Evolutionary conservation across 2,888 invertebrate species (phyloP).

Genomic region (Sarcophaga rosellei): DNA sequence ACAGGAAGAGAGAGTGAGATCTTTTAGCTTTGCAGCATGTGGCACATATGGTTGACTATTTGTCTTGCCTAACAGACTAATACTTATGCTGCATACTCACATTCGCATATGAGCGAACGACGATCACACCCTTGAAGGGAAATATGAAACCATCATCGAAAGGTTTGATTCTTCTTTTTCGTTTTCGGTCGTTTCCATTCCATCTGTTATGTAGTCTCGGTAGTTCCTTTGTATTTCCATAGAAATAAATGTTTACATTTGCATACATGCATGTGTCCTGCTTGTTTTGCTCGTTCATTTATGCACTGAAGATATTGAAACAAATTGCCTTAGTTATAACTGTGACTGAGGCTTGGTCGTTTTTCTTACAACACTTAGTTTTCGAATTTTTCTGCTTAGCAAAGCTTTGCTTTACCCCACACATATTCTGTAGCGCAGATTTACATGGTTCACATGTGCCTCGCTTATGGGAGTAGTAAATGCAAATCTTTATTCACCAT

Average conservation of each 20-base stretch:
- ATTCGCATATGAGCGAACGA: constrained; percentile 31
- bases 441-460: constrained; percentile 32
- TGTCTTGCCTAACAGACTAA: constrained; percentile 25
- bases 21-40: constrained; percentile 56
- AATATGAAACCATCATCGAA: constrained; percentile 65
- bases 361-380: constrained; percentile 47
- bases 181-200: not conserved
- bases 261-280: constrained; percentile 40
- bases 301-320: constrained; percentile 59
- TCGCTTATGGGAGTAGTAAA: constrained; percentile 65
- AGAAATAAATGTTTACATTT: constrained; percentile 38
- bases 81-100: too few relatives aligned
- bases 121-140: constrained; percentile 68
- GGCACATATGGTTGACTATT: constrained; percentile 48
- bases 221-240: not conserved
- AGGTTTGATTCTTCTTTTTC: not conserved
- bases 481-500: constrained; percentile 67
- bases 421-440: constrained; percentile 46
- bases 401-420: constrained; percentile 56
- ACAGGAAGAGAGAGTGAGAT: not conserved
- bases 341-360: constrained; percentile 56
- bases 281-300: constrained; percentile 42
- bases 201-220: not conserved
- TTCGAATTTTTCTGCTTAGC: not conserved
- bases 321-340: constrained; percentile 64